Evolutionary conservation across 2,797 vertebrate species (phyloP), one percentile per base, ranked within the genome.

Genomic region (Hipposideros larvatus): DNA sequence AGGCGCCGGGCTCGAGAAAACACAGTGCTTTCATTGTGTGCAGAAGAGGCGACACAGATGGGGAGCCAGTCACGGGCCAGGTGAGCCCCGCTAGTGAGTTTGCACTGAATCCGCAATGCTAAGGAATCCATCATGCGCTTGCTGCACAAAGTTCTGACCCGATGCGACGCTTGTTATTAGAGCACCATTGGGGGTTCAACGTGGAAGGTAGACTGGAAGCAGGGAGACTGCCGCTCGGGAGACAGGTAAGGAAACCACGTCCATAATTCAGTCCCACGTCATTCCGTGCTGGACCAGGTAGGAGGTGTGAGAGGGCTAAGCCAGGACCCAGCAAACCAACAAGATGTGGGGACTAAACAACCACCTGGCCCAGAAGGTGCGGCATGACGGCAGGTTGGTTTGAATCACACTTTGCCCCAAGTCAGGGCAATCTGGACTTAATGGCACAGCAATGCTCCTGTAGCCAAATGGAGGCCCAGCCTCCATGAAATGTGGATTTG

Each of bases 321-420:
- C 26, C 53, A 18, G 21, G 28, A 63, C 10, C 14, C 0, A 15
- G n/a, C 11, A 9, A 34, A 34, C 16, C 21, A 1, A 11, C 4
- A 28, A 55, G 28, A 31, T 0, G 3, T 22, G 28, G 57, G 4
- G 1, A 63, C 5, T 21, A 18, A 41, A 14, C 24, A 4, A 5
- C 2, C 37, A 5, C 28, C 18, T 11, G 8, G 34, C 34, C 34
- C 18, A 13, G 48, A 19, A 9, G 37, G 46, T 5, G 11, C 3
- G 3, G 0, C 18, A 0, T 0, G 41, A 43, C 5, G 11, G 11
- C 4, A 0, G 0, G 2, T 7, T 7, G 7, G 22, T 37, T 5
- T 59, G 13, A 73, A 10, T 46, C 18, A 11, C 57, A 13, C 0
- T 0, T 11, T 43, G 57, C 7, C 26, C 4, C 0, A 63, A 16